These are phyloP conservation scores for Pharmacophagus antenor DNA, from an alignment of 2,888 invertebrate genomes.

Conservation along the genomic window DNA sequence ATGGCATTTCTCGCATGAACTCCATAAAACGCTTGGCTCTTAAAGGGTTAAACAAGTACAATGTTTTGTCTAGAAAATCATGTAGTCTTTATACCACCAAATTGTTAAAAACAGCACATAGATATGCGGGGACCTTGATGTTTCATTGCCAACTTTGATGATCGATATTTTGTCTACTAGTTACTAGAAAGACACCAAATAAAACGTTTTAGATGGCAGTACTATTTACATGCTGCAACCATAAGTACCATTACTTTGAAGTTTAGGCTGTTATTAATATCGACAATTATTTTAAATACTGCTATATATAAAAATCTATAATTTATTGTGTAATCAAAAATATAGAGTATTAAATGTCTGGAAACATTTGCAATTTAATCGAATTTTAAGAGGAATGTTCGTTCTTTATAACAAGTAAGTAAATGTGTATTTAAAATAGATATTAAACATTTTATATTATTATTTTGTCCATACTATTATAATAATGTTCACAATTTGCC, in stretches of 20 bases:
- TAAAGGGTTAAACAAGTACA: no score
- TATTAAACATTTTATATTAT: no score
- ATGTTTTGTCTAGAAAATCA: neutral
- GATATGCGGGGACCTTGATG: constrained; percentile 48
- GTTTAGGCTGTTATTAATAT: neutral
- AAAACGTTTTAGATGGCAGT: constrained; percentile 14
- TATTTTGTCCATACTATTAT: no score
- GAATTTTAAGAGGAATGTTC: neutral
- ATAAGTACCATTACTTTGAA: constrained; percentile 7
- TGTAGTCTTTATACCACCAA: neutral
- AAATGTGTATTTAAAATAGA: no score
- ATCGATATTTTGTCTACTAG: constrained; percentile 62
- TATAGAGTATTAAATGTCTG: neutral
- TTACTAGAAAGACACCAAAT: constrained; percentile 36
- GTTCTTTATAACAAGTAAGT: constrained; percentile 1
- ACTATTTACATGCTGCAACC: constrained; percentile 7
- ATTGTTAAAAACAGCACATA: constrained; percentile 17
- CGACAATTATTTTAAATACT: no score
- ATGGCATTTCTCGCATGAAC: no score
- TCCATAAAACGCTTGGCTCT: no score
- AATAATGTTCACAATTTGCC: no score
- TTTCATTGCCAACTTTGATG: constrained; percentile 58
- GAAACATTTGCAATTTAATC: neutral
- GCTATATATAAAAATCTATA: no score
- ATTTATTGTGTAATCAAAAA: neutral